These are phyloP conservation scores for Alethe castanea DNA, from an alignment of 2,113 vertebrate genomes.

Conservation along the genomic window DNA sequence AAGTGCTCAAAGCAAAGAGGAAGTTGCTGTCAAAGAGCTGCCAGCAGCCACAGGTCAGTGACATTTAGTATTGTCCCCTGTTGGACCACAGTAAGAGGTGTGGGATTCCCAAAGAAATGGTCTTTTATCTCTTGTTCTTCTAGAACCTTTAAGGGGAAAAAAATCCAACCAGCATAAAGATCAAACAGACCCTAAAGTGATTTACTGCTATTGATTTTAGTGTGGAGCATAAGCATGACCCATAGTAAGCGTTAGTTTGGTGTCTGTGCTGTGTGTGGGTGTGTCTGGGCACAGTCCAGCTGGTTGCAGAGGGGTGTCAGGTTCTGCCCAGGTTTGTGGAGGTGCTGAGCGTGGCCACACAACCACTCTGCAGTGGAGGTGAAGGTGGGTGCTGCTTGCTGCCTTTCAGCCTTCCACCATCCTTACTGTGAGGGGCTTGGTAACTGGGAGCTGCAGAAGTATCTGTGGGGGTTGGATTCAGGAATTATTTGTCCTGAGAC, in stretches of 20 bases:
- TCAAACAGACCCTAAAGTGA: not conserved
- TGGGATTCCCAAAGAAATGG: not conserved
- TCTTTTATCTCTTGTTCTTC: not conserved
- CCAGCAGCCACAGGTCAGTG: slow-evolving; percentile 44
- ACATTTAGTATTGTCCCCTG: not conserved
- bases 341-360: not conserved
- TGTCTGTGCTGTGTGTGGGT: not conserved
- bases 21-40: not conserved
- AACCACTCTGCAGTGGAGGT: not conserved
- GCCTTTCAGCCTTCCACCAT: not conserved
- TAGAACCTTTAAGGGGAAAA: not conserved
- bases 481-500: not conserved
- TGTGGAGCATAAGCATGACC: not conserved
- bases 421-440: fast-evolving
- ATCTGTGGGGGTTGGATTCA: not conserved
- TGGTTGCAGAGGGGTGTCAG: no score
- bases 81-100: not conserved
- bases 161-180: not conserved
- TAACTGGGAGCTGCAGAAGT: not conserved
- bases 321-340: not conserved
- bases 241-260: fast-evolving
- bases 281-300: not conserved
- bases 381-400: not conserved
- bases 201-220: not conserved
- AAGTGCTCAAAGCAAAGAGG: not conserved